These are phyloP conservation scores for Muscicapa striata DNA, from an alignment of 2,797 vertebrate species.

Conservation along the genomic window DNA sequence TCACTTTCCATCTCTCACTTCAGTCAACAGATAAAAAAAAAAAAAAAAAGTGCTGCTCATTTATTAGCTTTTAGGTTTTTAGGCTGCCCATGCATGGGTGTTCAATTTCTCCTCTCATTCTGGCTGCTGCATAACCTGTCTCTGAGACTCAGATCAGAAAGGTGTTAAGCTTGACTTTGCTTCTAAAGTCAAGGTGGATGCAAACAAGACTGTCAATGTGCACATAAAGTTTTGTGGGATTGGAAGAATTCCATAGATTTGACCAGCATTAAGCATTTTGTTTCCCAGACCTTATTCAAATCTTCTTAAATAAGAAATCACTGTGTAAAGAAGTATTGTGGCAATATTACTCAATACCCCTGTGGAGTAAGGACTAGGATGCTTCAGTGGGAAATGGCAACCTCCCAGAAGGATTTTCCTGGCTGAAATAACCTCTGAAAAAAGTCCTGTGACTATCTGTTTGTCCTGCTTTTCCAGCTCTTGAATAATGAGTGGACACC, in stretches of 20 bases:
- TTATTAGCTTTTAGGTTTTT: slow-evolving; percentile 4
- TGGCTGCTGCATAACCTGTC: neutral
- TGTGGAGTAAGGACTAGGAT: neutral
- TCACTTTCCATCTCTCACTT: slow-evolving; percentile 26
- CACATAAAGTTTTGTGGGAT: neutral
- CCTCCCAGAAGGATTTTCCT: neutral
- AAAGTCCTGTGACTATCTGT: fast-evolving
- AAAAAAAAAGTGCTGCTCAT: neutral
- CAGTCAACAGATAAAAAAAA: slow-evolving; percentile 2
- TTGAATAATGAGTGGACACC: neutral
- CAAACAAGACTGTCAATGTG: neutral
- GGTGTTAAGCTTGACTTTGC: neutral
- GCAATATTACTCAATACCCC: fast-evolving
- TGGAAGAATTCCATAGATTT: neutral
- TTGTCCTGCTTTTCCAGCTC: neutral
- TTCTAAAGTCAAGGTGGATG: neutral
- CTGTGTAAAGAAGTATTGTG: neutral
- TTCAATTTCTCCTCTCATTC: slow-evolving; percentile 3
- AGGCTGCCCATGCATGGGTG: neutral
- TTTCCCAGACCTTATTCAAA: neutral
- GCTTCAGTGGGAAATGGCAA: neutral
- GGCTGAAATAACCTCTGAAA: neutral
- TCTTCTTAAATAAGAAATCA: neutral
- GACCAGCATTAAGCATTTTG: neutral
- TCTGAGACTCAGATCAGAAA: neutral